phyloP scores from a whole-genome alignment of 2,113 vertebrate species.

The Oreochromis tanganicae region DNA sequence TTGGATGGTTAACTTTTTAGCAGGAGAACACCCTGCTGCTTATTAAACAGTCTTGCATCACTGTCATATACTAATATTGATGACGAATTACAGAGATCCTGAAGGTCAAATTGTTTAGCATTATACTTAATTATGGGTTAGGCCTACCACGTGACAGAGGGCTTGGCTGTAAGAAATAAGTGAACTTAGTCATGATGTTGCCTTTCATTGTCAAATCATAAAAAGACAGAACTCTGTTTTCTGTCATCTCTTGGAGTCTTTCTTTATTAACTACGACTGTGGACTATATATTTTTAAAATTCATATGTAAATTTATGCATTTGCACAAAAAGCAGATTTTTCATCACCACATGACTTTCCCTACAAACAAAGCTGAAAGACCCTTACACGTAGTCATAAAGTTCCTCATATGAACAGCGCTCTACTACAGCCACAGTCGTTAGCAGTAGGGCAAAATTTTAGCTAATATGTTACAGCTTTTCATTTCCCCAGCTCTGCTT shows the following conservation, averaged over 20 bases:
- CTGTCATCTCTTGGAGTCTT: not conserved
- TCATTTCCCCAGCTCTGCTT: not conserved
- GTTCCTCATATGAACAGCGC: accelerated
- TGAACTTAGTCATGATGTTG: not conserved
- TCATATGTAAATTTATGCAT: accelerated
- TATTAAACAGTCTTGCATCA: not conserved
- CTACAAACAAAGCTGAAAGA: not conserved
- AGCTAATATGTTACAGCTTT: not conserved
- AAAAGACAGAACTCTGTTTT: not conserved
- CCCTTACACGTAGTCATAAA: not conserved
- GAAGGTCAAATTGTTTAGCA: not conserved
- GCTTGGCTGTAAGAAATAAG: not conserved
- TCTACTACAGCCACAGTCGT: not conserved
- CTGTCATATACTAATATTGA: not conserved
- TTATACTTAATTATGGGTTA: not conserved
- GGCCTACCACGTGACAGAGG: not conserved
- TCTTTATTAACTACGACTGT: not conserved
- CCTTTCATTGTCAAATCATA: not conserved
- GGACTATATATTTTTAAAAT: not conserved
- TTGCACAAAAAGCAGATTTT: not conserved
- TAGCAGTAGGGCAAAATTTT: not conserved
- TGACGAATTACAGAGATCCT: not conserved
- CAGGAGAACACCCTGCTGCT: not conserved
- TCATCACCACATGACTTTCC: not conserved
- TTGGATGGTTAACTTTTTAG: not conserved